Percentiles rank a stretch among this genome's conserved stretches.
Conservation (phyloP, 2,888 invertebrate species). For the Andricus quercusramuli region DNA sequence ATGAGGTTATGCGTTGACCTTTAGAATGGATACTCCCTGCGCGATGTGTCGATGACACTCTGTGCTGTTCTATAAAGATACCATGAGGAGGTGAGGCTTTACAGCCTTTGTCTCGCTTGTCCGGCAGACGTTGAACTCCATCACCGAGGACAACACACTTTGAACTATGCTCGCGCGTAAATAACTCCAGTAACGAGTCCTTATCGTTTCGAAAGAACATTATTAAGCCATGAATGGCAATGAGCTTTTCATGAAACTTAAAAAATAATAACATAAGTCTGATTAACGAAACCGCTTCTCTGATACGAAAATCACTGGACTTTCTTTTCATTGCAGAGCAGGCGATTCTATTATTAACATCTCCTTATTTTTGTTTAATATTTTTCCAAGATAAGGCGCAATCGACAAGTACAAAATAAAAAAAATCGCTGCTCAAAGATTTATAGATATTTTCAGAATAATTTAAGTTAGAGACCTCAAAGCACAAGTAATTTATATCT, state of each 20-base stretch:
- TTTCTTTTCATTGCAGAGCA: background rate
- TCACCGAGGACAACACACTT: slow-evolving; percentile 62
- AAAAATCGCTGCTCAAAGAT: background rate
- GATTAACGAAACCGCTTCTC: background rate
- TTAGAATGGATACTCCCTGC: slow-evolving; percentile 67
- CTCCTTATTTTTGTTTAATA: background rate
- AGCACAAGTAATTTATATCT: too few species aligned
- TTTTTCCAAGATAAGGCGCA: background rate
- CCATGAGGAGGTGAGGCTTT: slow-evolving; percentile 57
- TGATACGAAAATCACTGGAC: background rate
- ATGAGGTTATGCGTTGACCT: slow-evolving; percentile 73
- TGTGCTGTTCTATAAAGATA: slow-evolving; percentile 71
- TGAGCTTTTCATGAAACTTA: background rate
- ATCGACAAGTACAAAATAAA: background rate
- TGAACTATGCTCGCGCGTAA: slow-evolving; percentile 51
- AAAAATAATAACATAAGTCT: background rate
- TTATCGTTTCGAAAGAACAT: slow-evolving; percentile 22
- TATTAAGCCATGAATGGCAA: slow-evolving; percentile 18
- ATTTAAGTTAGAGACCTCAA: background rate
- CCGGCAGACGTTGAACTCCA: slow-evolving; percentile 58
- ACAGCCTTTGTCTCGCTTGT: slow-evolving; percentile 60
- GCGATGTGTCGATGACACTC: slow-evolving; percentile 69
- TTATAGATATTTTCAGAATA: background rate
- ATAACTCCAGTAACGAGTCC: slow-evolving; percentile 38
- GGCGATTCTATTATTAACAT: background rate